Conservation (phyloP, 2,888 invertebrate genomes). For the Sabatieria punctata region DNA sequence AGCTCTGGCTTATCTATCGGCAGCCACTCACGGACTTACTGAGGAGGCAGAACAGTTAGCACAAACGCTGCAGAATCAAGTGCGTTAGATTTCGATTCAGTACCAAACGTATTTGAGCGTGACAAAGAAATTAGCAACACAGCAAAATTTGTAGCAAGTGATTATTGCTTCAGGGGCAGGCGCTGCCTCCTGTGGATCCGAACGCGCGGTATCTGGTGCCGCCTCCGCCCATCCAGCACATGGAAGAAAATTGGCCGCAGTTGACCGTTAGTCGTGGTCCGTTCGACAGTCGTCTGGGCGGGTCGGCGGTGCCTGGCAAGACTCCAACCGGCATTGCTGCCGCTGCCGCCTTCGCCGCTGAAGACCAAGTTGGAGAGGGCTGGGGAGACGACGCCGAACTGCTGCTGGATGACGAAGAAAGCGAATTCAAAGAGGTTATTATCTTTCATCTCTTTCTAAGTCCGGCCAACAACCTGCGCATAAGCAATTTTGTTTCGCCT, state of each 20-base stretch:
- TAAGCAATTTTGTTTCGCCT: too few relatives aligned
- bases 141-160: too few relatives aligned
- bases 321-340: constrained; percentile 40
- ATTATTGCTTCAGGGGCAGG: too few relatives aligned
- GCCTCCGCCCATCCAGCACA: constrained; percentile 67
- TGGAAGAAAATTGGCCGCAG: constrained; percentile 93
- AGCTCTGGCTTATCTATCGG: constrained; percentile 73
- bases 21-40: constrained; percentile 68
- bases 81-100: too few relatives aligned
- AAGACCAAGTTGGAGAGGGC: constrained; percentile 19
- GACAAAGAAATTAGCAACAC: too few relatives aligned
- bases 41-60: constrained; percentile 58
- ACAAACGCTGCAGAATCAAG: neutral
- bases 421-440: constrained; percentile 5
- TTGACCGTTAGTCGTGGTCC: constrained; percentile 65
- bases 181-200: constrained; percentile 52
- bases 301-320: constrained; percentile 39
- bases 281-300: constrained; percentile 38
- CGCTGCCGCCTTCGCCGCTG: constrained; percentile 32
- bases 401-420: constrained; percentile 30
- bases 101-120: too few relatives aligned
- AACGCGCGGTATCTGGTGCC: constrained; percentile 62
- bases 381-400: constrained; percentile 7
- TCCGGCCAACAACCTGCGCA: neutral
- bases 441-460: neutral